A percentile compares a stretch with the other conserved stretches of the same genome.
Evolutionary conservation across 2,113 vertebrate genomes (phyloP).

Genomic region (Zosterops japonicus): DNA sequence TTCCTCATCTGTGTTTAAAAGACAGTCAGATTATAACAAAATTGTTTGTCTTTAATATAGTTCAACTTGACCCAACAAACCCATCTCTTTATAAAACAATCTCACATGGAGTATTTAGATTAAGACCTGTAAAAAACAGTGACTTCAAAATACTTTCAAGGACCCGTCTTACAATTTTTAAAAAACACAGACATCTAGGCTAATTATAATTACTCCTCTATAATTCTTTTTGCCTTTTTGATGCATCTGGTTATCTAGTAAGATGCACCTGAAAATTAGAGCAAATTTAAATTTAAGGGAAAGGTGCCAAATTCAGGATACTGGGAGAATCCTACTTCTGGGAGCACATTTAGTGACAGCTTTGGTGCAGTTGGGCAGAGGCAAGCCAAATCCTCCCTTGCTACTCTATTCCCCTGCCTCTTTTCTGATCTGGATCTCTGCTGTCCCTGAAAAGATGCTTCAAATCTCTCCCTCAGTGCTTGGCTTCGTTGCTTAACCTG

Average conservation of each 20-base stretch:
- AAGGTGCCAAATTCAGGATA: conserved; percentile 45
- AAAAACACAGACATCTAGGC: conserved; percentile 2
- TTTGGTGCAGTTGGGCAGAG: not conserved
- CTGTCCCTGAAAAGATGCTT: not conserved
- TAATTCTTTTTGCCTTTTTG: conserved; percentile 35
- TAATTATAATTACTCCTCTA: conserved; percentile 44
- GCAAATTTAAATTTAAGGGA: conserved; percentile 47
- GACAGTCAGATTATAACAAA: conserved; percentile 43
- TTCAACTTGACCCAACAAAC: conserved; percentile 44
- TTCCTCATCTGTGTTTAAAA: conserved; percentile 47
- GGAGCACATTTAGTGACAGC: not conserved
- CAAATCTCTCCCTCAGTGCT: not conserved
- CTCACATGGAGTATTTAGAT: conserved; percentile 31
- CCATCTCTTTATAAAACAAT: conserved; percentile 45
- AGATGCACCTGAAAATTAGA: conserved; percentile 58
- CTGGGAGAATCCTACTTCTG: not conserved
- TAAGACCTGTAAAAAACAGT: conserved; percentile 31
- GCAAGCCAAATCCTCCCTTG: not conserved
- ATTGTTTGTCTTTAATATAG: conserved; percentile 65
- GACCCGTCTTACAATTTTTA: not conserved
- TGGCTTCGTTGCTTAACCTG: conserved; percentile 5
- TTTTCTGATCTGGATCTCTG: not conserved
- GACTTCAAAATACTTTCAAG: conserved; percentile 40
- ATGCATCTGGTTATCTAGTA: conserved; percentile 43
- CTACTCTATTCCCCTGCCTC: not conserved